A percentile compares a stretch with the other conserved stretches of the same genome.
Evolutionary conservation across 2,113 vertebrate species (phyloP).

Genomic region (Onychostoma macrolepis): DNA sequence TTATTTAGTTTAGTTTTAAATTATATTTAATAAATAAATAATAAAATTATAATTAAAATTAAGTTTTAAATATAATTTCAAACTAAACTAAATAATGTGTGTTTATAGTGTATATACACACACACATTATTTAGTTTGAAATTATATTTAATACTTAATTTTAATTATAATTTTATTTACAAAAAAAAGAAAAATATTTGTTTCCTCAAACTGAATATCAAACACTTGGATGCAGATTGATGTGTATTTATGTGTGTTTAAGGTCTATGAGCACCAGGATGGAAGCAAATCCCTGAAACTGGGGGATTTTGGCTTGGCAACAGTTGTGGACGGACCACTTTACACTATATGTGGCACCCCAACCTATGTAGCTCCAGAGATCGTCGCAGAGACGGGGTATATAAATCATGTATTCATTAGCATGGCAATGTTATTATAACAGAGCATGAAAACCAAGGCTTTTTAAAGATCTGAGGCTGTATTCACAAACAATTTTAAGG

Average conservation of each 20-base stretch:
- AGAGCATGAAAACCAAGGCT: not conserved
- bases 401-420: not conserved
- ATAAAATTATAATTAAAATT: too few species aligned
- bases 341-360: conserved; percentile 96
- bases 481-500: not conserved
- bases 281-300: conserved; percentile 94
- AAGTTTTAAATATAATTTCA: too few species aligned
- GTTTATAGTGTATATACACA: too few species aligned
- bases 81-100: too few species aligned
- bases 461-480: not conserved
- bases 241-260: conserved; percentile 40
- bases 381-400: conserved; percentile 95
- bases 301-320: conserved; percentile 96
- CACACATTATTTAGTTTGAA: not conserved
- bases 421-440: not conserved
- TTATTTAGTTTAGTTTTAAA: not conserved
- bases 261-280: conserved; percentile 96
- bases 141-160: not conserved
- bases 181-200: not conserved
- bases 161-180: not conserved
- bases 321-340: conserved; percentile 90
- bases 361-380: conserved; percentile 97
- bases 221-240: not conserved
- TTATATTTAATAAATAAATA: not conserved
- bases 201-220: not conserved